phyloP scores from a whole-genome alignment of 2,888 invertebrate genomes.

The Malachius bipustulatus region DNA sequence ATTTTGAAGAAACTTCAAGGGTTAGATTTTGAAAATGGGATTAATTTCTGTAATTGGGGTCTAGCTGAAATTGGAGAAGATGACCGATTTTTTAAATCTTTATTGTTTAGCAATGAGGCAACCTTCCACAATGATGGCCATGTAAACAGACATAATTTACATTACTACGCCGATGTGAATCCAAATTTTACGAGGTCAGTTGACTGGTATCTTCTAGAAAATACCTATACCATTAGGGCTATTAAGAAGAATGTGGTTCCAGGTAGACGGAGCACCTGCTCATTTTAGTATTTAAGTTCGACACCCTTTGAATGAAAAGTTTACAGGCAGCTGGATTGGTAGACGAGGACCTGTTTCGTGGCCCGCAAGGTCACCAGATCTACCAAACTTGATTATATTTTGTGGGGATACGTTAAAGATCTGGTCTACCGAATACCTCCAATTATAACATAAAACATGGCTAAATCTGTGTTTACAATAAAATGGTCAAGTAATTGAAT shows the following conservation, averaged over 20 bases:
- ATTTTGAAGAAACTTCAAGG: neutral
- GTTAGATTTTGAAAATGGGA: neutral
- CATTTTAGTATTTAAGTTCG: slow-evolving; percentile 1
- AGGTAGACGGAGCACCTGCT: slow-evolving; percentile 2
- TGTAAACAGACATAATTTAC: slow-evolving; percentile 22
- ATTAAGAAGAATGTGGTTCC: slow-evolving; percentile 3
- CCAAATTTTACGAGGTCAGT: slow-evolving; percentile 17
- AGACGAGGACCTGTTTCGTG: slow-evolving; percentile 17
- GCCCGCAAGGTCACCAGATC: slow-evolving; percentile 16
- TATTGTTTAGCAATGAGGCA: slow-evolving; percentile 22
- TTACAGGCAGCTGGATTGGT: slow-evolving; percentile 10
- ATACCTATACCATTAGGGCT: neutral
- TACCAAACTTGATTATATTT: slow-evolving; percentile 17
- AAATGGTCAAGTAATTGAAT: too few relatives aligned
- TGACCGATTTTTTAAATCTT: slow-evolving; percentile 2
- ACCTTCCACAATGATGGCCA: slow-evolving; percentile 19
- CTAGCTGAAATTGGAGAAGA: neutral
- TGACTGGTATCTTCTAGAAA: slow-evolving; percentile 14
- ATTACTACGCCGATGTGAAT: slow-evolving; percentile 21
- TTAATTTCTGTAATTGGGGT: neutral
- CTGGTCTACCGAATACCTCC: slow-evolving; percentile 13
- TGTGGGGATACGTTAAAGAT: slow-evolving; percentile 6
- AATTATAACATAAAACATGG: neutral
- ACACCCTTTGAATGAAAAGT: neutral
- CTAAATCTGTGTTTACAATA: too few relatives aligned